phyloP scores from a whole-genome alignment of 2,113 vertebrate species.

The Paramormyrops kingsleyae region DNA sequence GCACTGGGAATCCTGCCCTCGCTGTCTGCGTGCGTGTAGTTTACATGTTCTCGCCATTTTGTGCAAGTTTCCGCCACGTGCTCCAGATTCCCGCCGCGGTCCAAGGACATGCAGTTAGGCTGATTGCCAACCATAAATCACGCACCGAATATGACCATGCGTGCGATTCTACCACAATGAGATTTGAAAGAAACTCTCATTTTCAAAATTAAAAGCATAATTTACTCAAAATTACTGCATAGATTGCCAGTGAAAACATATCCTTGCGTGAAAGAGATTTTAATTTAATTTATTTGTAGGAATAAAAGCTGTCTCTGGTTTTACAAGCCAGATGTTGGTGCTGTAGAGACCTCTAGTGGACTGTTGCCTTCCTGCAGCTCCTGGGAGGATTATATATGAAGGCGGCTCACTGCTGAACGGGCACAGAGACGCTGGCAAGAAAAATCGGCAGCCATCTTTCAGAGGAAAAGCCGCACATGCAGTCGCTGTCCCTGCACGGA shows the following conservation, averaged over 20 bases:
- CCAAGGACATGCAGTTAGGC: background rate
- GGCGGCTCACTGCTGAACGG: background rate
- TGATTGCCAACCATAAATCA: background rate
- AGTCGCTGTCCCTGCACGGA: background rate
- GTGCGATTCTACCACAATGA: background rate
- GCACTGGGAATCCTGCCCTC: background rate
- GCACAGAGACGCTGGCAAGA: too few species aligned
- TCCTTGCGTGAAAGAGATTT: background rate
- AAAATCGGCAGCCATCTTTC: background rate
- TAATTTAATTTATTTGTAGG: background rate
- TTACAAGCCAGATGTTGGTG: background rate
- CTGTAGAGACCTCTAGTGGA: conserved; percentile 1
- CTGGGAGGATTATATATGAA: background rate
- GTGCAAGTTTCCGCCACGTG: background rate
- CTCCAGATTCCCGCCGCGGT: background rate
- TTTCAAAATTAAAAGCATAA: background rate
- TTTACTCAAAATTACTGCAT: background rate
- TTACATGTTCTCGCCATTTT: background rate
- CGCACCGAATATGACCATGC: accelerated
- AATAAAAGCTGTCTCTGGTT: background rate
- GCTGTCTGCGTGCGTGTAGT: background rate
- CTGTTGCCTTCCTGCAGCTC: background rate
- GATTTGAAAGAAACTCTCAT: background rate
- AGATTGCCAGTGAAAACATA: background rate
- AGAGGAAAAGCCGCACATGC: background rate